Evolutionary conservation across 2,797 vertebrate species (phyloP).

Genomic region (Spinus pinus): DNA sequence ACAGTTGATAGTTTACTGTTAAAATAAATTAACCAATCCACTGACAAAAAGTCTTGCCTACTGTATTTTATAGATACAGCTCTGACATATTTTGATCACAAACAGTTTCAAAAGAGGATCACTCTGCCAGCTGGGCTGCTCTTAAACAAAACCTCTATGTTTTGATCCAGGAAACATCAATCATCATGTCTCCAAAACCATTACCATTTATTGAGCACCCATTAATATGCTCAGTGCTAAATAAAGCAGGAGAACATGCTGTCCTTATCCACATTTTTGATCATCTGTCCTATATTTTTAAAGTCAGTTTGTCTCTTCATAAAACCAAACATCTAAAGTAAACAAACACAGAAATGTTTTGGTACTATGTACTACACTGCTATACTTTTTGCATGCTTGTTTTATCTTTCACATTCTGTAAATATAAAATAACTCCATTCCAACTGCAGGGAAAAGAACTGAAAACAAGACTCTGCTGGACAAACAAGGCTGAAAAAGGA

Average conservation of each 20-base stretch:
- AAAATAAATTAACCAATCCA: conserved; percentile 61
- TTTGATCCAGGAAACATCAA: conserved; percentile 66
- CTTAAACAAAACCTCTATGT: conserved; percentile 52
- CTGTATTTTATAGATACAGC: conserved; percentile 44
- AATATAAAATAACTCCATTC: not conserved
- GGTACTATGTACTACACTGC: not conserved
- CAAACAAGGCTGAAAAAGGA: not conserved
- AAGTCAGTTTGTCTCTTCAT: conserved; percentile 25
- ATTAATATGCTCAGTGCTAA: conserved; percentile 49
- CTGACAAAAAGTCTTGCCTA: conserved; percentile 55
- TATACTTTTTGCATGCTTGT: not conserved
- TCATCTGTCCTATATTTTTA: conserved; percentile 53
- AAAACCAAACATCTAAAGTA: conserved; percentile 26
- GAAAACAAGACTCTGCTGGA: not conserved
- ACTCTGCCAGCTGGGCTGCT: conserved; percentile 43
- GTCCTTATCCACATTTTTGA: conserved; percentile 56
- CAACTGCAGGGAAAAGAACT: not conserved
- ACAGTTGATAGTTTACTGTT: conserved; percentile 55
- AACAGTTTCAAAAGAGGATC: conserved; percentile 59
- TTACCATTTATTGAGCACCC: conserved; percentile 54
- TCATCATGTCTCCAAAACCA: conserved; percentile 53
- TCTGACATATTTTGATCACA: conserved; percentile 69
- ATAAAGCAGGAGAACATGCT: conserved; percentile 50
- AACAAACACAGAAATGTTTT: conserved; percentile 54
- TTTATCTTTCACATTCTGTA: conserved; percentile 32